Evolutionary conservation across 2,888 invertebrate species (phyloP).

Genomic region (Magallana nippona): DNA sequence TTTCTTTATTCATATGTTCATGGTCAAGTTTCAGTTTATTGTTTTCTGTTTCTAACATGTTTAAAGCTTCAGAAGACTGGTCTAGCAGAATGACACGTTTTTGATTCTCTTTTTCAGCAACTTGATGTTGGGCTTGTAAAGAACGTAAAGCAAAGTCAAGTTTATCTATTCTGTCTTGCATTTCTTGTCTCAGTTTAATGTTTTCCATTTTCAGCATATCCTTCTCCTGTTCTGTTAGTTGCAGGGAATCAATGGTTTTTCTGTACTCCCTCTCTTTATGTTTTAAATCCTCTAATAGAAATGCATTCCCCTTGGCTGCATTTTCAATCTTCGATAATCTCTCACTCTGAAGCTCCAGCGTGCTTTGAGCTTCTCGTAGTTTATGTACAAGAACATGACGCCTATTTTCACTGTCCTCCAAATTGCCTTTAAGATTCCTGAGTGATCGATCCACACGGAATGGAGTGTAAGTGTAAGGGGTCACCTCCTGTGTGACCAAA

Average conservation of each 20-base stretch:
- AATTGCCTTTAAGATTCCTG: conserved; percentile 60
- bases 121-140: conserved; percentile 70
- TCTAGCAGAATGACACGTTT: conserved; percentile 70
- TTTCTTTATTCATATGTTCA: conserved; percentile 65
- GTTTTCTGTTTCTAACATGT: conserved; percentile 74
- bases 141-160: conserved; percentile 70
- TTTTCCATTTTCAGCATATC: conserved; percentile 69
- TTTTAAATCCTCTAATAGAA: conserved; percentile 73
- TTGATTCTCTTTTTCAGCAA: conserved; percentile 68
- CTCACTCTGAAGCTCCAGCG: conserved; percentile 73
- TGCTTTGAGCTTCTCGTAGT: conserved; percentile 76
- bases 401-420: conserved; percentile 76
- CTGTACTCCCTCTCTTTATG: conserved; percentile 74
- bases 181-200: conserved; percentile 69
- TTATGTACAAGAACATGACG: conserved; percentile 73
- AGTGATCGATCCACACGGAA: conserved; percentile 60
- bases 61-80: conserved; percentile 69
- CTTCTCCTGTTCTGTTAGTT: conserved; percentile 68
- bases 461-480: conserved; percentile 48
- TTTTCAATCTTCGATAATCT: conserved; percentile 72
- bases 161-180: conserved; percentile 74
- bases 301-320: conserved; percentile 72
- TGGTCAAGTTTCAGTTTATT: conserved; percentile 71
- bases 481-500: conserved; percentile 58
- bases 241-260: conserved; percentile 65